Percentiles rank a stretch among this genome's conserved stretches.
These are phyloP conservation scores for Heteronetta atricapilla DNA, from an alignment of 2,113 vertebrate genomes.

Conservation along the genomic window DNA sequence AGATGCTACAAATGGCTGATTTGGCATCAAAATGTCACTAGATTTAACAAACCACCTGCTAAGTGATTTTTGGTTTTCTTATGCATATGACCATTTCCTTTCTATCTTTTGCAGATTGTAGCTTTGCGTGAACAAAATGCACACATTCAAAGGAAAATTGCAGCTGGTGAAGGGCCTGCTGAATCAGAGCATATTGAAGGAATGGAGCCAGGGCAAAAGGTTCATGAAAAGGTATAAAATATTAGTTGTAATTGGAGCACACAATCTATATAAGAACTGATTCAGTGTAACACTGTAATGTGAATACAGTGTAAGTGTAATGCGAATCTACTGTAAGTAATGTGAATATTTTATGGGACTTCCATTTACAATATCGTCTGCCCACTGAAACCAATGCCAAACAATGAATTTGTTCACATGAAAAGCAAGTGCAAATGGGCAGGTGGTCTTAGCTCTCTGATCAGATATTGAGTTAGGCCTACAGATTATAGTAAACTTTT, in stretches of 20 bases:
- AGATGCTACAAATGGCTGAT: background rate
- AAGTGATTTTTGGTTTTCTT: background rate
- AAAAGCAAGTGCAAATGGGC: background rate
- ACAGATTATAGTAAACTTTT: background rate
- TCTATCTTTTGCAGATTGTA: slow-evolving; percentile 86
- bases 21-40: background rate
- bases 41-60: background rate
- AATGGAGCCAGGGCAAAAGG: slow-evolving; percentile 88
- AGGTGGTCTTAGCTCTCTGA: background rate
- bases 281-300: background rate
- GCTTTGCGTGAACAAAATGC: slow-evolving; percentile 97
- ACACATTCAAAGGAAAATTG: slow-evolving; percentile 96
- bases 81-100: background rate
- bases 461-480: background rate
- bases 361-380: background rate
- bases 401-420: background rate
- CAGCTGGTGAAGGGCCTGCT: slow-evolving; percentile 85
- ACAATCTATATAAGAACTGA: background rate
- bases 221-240: slow-evolving; percentile 90
- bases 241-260: background rate
- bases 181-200: slow-evolving; percentile 90
- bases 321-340: background rate
- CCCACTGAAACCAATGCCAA: background rate
- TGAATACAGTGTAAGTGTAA: background rate
- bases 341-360: background rate